A percentile compares a stretch with the other conserved stretches of the same genome.
These are phyloP conservation scores for Leucozona laternaria DNA, from an alignment of 2,888 invertebrate genomes.

Conservation along the genomic window DNA sequence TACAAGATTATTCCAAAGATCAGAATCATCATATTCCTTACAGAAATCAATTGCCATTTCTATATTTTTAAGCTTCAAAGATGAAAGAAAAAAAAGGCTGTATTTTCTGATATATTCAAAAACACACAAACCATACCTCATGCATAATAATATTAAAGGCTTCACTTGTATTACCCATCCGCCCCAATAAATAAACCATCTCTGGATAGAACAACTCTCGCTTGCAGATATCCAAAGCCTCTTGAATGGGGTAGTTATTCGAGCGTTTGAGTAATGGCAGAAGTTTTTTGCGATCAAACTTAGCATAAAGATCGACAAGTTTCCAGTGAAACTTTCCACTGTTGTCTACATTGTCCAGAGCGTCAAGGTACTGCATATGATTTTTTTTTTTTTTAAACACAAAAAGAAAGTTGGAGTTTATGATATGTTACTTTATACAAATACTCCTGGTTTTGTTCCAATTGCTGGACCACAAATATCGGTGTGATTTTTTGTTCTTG, in stretches of 20 bases:
- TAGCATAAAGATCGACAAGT: conserved; percentile 95
- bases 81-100: not conserved
- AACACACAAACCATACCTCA: conserved; percentile 78
- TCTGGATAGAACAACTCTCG: conserved; percentile 92
- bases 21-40: conserved; percentile 96
- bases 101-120: not conserved
- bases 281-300: conserved; percentile 92
- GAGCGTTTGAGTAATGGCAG: conserved; percentile 94
- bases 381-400: too few relatives aligned
- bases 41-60: conserved; percentile 98
- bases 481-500: conserved; percentile 90
- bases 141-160: conserved; percentile 95
- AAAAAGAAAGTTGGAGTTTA: not conserved
- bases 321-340: conserved; percentile 93
- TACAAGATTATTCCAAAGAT: conserved; percentile 96
- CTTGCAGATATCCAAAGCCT: conserved; percentile 95
- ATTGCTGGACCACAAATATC: conserved; percentile 91
- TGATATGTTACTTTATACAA: conserved; percentile 89
- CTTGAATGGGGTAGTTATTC: conserved; percentile 96
- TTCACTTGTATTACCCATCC: conserved; percentile 95
- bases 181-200: conserved; percentile 95
- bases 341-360: conserved; percentile 92
- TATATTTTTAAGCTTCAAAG: conserved; percentile 91
- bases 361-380: conserved; percentile 97
- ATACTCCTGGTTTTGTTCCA: conserved; percentile 89